Evolutionary conservation across 64 coral and sea anemone genomes (phyloP).

Genomic region (Montipora foliosa): DNA sequence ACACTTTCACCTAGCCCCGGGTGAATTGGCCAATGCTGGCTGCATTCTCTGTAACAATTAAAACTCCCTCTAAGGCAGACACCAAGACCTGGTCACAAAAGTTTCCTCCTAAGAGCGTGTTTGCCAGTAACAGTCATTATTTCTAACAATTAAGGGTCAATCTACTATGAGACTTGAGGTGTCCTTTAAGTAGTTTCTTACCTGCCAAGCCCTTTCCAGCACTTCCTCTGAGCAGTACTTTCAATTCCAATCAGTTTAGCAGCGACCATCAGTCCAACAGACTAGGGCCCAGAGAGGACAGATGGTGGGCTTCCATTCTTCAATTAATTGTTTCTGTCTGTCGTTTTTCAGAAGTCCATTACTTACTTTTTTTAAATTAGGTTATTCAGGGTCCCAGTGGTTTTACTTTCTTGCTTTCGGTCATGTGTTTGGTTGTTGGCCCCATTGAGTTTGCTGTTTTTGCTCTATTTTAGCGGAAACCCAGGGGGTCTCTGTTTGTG

Average conservation of each 20-base stretch:
- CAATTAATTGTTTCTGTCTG: not conserved
- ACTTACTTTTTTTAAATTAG: not conserved
- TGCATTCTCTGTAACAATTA: too few relatives aligned
- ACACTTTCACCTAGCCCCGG: too few relatives aligned
- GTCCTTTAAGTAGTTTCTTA: not conserved
- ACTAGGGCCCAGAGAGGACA: not conserved
- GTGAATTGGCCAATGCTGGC: too few relatives aligned
- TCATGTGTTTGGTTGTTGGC: constrained; percentile 23
- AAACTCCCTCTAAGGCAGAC: too few relatives aligned
- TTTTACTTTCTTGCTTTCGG: not conserved
- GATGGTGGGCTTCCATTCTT: constrained; percentile 68
- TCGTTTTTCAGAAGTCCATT: constrained; percentile 56
- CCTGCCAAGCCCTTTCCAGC: constrained; percentile 54
- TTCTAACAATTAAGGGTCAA: too few relatives aligned
- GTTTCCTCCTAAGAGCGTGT: too few relatives aligned
- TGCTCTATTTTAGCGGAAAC: constrained; percentile 55
- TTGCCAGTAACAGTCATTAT: too few relatives aligned
- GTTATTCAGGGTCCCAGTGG: constrained; percentile 54
- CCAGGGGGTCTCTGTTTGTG: constrained; percentile 50
- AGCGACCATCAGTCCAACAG: constrained; percentile 11
- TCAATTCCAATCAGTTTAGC: constrained; percentile 50
- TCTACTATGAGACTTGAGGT: not conserved
- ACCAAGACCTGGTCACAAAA: too few relatives aligned
- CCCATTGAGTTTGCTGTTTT: constrained; percentile 52
- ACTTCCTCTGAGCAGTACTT: constrained; percentile 2